Evolutionary conservation across 2,797 vertebrate species (phyloP), one percentile per base, ranked within the genome.

Genomic region (Oreonectes daqikongensis): DNA sequence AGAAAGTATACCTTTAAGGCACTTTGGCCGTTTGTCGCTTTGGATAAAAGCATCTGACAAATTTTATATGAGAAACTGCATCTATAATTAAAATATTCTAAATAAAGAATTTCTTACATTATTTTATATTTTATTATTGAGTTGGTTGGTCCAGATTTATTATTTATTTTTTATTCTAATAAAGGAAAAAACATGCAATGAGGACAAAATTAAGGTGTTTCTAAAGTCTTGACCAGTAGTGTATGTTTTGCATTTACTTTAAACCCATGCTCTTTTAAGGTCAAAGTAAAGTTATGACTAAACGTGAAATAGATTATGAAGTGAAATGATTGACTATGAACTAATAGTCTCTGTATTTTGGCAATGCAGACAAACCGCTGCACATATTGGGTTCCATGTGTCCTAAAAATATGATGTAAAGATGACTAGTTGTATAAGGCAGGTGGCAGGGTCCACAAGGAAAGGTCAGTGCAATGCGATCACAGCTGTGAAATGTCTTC

Each of bases 391-490:
- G 44, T 83, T 81, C 55, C 73, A 70, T 52, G 69, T 65, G 63
- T 74, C 20, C 30, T 79, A 73, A 81, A 78, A 64, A 69, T 57
- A 38, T 15, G 59, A 74, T 20, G 46, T 82, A 71, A 75, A 82
- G 71, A 38, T 48, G 60, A 59, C 48, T 42, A 50, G 35, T 74
- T 67, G 67, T 57, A 46, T 40, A 38, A 78, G 68, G 44, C 53
- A 76, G 40, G 48, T 32, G 60, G n/a, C 53, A 61, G 46, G 64
- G 24, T 42, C 57, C 18, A 46, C 22, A 32, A 64, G 40, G 12
- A 84, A 82, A 80, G 75, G 78, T 80, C 72, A 82, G 18, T 28
- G 72, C 69, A 61, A 75, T 75, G 66, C 14, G 68, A 79, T 55
- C 74, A 50, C 24, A 32, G 18, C 46, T 57, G 24, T 59, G 69